Evolutionary conservation across 2,888 invertebrate genomes (phyloP).

Genomic region (Aspidiotus rigidus): DNA sequence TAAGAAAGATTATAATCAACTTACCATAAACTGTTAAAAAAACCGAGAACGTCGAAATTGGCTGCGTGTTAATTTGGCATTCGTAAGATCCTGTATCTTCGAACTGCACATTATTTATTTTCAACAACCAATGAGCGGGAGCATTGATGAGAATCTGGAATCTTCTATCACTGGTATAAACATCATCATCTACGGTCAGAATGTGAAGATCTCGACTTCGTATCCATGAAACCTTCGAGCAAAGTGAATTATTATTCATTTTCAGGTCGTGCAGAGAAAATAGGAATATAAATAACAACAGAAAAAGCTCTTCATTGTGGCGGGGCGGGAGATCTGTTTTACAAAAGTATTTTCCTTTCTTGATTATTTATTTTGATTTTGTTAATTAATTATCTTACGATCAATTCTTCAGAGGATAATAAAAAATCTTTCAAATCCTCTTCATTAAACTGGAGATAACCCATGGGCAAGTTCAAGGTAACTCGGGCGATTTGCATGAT

Average conservation of each 20-base stretch:
- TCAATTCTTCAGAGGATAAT: too few relatives aligned
- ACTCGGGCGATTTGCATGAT: too few relatives aligned
- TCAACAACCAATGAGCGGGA: neutral
- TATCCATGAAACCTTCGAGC: slow-evolving; percentile 7
- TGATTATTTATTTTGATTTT: neutral
- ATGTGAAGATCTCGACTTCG: neutral
- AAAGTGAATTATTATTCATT: neutral
- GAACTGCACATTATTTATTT: neutral
- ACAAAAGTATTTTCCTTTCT: neutral
- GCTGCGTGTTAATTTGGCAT: slow-evolving; percentile 8
- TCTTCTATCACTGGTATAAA: neutral
- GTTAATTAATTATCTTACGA: neutral
- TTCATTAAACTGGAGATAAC: too few relatives aligned
- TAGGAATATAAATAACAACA: neutral
- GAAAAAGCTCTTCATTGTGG: neutral
- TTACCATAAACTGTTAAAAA: neutral
- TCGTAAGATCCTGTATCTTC: slow-evolving; percentile 4
- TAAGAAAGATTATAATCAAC: too few relatives aligned
- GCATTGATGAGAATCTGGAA: neutral
- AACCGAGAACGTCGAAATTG: neutral
- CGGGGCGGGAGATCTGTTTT: neutral
- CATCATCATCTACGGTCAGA: neutral
- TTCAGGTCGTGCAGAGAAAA: neutral
- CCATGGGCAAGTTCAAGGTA: too few relatives aligned
- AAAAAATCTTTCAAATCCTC: too few relatives aligned